These are phyloP conservation scores for Polymixis flavicincta DNA, from an alignment of 2,888 invertebrate genomes.

Conservation along the genomic window DNA sequence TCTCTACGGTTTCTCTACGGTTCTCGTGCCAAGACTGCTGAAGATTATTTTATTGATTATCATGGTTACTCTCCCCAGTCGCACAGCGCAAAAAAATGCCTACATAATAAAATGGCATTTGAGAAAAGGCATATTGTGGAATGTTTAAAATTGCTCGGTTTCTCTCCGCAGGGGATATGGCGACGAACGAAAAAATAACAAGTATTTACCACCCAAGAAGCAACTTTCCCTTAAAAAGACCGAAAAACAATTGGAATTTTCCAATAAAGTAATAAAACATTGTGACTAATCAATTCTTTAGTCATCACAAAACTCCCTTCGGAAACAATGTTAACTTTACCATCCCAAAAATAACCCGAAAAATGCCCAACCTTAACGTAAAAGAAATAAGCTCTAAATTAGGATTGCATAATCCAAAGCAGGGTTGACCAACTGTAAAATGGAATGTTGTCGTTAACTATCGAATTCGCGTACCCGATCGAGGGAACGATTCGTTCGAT, in stretches of 20 bases:
- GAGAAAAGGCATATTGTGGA: conserved; percentile 38
- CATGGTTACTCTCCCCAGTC: neutral
- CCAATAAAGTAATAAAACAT: conserved; percentile 74
- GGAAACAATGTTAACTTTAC: conserved; percentile 45
- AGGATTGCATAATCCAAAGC: conserved; percentile 39
- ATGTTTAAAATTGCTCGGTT: conserved; percentile 43
- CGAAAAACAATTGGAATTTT: conserved; percentile 70
- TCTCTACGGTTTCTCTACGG: too few species aligned
- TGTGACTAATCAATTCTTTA: conserved; percentile 80
- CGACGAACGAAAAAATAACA: conserved; percentile 36
- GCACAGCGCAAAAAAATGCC: neutral
- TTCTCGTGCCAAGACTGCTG: too few species aligned
- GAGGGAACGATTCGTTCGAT: conserved; percentile 65
- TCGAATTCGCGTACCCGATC: conserved; percentile 70
- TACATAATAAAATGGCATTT: conserved; percentile 35
- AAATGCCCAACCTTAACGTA: conserved; percentile 39
- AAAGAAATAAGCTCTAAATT: conserved; percentile 59
- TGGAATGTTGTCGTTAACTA: conserved; percentile 67
- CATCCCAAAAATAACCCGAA: neutral
- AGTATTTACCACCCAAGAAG: conserved; percentile 66
- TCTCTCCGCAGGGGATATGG: conserved; percentile 28
- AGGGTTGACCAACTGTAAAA: conserved; percentile 56
- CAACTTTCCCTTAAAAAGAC: conserved; percentile 61
- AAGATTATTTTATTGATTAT: conserved; percentile 9
- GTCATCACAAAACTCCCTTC: conserved; percentile 73